Conservation (phyloP, 2,888 invertebrate species). For the Alsophila aescularia region DNA sequence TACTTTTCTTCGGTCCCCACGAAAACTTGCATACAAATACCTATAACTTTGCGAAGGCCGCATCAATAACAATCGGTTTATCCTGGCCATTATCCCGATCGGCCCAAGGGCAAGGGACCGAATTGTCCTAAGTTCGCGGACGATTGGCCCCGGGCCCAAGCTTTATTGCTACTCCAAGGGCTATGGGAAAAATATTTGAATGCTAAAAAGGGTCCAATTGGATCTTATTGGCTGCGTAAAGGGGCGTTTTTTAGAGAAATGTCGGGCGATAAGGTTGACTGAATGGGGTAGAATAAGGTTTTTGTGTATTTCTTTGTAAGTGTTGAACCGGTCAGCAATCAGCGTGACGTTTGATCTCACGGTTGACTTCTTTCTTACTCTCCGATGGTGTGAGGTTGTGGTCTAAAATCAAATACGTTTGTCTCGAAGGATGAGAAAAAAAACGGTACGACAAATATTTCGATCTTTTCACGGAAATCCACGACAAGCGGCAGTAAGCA, state of each 20-base stretch:
- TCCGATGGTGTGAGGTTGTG: no score
- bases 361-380: no score
- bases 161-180: conserved; percentile 17
- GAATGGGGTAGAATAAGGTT: conserved; percentile 2
- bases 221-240: conserved; percentile 21
- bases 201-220: conserved; percentile 27
- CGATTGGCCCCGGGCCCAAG: conserved; percentile 18
- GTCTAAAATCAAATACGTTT: no score
- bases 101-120: conserved; percentile 15
- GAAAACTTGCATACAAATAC: conserved; percentile 8
- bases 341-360: no score
- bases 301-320: background rate
- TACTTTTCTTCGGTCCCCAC: background rate
- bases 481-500: no score
- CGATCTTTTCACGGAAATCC: no score
- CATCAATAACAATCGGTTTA: conserved; percentile 22
- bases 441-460: no score
- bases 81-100: conserved; percentile 17
- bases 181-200: conserved; percentile 27
- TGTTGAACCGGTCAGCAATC: no score
- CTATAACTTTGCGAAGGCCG: background rate
- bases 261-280: conserved; percentile 12
- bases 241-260: conserved; percentile 11
- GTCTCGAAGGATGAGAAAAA: no score
- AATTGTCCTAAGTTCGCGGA: conserved; percentile 18